Conservation (phyloP, 2,113 vertebrate genomes). For the Geothlypis trichas region DNA sequence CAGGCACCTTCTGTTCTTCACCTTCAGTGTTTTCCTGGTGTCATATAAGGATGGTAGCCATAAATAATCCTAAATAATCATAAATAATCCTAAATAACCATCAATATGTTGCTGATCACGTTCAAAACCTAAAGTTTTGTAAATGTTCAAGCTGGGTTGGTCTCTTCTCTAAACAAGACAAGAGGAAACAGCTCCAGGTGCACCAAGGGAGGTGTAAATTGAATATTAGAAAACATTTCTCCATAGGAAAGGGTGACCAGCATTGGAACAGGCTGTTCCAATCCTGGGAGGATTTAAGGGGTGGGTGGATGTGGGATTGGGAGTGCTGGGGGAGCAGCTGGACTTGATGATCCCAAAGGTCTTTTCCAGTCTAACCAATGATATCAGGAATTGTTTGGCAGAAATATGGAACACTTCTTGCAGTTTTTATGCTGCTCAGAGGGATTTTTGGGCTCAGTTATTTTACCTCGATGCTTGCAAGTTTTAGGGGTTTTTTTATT, state of each 20-base stretch:
- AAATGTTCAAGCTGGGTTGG: neutral
- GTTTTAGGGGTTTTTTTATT: neutral
- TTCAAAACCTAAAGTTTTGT: neutral
- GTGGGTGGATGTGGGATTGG: neutral
- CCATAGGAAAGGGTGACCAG: neutral
- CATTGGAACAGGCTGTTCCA: too few species aligned
- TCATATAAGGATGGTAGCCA: neutral
- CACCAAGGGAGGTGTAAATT: neutral
- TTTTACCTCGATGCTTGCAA: neutral
- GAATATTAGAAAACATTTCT: neutral
- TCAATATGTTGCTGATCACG: neutral
- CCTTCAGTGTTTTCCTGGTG: rapidly evolving
- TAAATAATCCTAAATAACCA: neutral
- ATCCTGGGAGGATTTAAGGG: too few species aligned
- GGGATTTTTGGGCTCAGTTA: neutral
- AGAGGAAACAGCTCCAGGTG: neutral
- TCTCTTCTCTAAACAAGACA: neutral
- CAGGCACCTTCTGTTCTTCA: neutral
- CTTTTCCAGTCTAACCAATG: neutral
- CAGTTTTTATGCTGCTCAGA: neutral
- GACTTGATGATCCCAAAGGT: neutral
- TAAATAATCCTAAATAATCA: neutral
- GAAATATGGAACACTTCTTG: neutral
- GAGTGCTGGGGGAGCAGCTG: neutral
- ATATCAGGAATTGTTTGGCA: neutral